Conservation (phyloP, 2,113 vertebrate species). For the Dinomys branickii region DNA sequence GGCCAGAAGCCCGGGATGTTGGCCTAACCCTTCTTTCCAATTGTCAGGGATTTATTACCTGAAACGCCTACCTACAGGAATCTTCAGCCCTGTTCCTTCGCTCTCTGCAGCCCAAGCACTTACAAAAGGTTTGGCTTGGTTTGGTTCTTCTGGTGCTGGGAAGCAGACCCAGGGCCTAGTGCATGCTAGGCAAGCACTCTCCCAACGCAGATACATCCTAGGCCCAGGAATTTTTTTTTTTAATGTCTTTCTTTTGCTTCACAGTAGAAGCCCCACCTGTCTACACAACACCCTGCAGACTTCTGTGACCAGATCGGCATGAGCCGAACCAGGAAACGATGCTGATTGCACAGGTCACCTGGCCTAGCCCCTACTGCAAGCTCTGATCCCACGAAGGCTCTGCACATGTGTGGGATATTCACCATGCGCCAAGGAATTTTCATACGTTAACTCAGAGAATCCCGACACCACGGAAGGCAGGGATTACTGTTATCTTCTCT, state of each 20-base stretch:
- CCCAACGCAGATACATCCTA: background rate
- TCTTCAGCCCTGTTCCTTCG: background rate
- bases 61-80: background rate
- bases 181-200: background rate
- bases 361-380: background rate
- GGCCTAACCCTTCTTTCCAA: background rate
- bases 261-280: background rate
- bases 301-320: background rate
- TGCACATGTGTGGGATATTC: background rate
- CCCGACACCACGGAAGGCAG: background rate
- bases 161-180: background rate
- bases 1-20: background rate
- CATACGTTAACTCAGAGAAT: background rate
- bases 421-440: background rate
- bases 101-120: background rate
- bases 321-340: background rate
- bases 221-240: background rate
- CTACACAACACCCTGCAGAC: background rate
- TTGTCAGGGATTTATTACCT: background rate
- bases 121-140: background rate
- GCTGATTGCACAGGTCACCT: background rate
- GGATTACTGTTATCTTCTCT: background rate
- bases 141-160: background rate
- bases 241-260: constrained; percentile 3
- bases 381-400: background rate